Conservation (phyloP, 2,888 invertebrate genomes). For the Mythimna pallens region DNA sequence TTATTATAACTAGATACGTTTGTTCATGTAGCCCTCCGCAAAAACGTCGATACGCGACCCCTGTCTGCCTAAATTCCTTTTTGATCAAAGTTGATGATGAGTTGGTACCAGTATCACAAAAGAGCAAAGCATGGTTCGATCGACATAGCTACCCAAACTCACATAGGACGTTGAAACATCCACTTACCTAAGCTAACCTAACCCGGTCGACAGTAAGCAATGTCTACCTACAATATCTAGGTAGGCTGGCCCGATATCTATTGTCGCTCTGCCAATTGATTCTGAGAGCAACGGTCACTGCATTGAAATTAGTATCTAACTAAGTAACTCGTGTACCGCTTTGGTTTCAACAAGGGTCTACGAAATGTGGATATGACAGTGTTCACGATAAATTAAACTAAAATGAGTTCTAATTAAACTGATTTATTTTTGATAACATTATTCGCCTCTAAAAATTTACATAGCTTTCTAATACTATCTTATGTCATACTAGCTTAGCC, state of each 20-base stretch:
- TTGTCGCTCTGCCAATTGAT: slow-evolving; percentile 51
- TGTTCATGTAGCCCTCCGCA: no score
- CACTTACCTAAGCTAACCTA: not conserved
- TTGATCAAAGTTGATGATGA: no score
- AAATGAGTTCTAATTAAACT: no score
- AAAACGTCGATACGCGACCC: no score
- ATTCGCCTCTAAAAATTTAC: no score
- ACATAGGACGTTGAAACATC: not conserved
- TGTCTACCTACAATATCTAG: slow-evolving; percentile 8
- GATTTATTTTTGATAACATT: no score
- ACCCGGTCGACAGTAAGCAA: not conserved
- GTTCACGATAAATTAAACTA: no score
- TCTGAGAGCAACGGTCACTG: slow-evolving; percentile 27
- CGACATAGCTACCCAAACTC: not conserved
- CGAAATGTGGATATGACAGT: not conserved
- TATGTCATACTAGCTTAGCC: no score
- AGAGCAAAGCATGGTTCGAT: not conserved
- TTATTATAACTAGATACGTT: no score
- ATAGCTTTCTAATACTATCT: no score
- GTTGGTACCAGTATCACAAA: no score
- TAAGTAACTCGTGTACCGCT: not conserved
- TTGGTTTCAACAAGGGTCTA: not conserved
- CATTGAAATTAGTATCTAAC: slow-evolving; percentile 50
- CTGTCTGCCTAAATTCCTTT: no score
- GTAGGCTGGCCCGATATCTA: slow-evolving; percentile 25